These are phyloP conservation scores for Poecilia wingei DNA, from an alignment of 2,797 vertebrate species.

Conservation along the genomic window DNA sequence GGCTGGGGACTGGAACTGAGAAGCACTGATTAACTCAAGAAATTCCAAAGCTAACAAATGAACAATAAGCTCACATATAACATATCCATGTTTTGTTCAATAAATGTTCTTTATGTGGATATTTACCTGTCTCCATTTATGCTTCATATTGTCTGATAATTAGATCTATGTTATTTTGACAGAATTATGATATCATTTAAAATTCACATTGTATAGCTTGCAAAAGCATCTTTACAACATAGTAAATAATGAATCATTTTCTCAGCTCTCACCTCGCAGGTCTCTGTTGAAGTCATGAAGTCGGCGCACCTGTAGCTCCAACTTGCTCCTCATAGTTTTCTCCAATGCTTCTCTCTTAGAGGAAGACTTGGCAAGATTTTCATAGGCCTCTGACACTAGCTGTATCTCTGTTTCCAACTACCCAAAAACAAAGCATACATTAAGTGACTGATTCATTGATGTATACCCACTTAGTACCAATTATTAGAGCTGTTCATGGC, in stretches of 20 bases:
- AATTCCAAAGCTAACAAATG: neutral
- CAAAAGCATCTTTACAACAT: neutral
- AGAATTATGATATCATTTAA: neutral
- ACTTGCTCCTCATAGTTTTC: slow-evolving; percentile 98
- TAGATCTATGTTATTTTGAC: neutral
- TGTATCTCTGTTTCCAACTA: slow-evolving; percentile 98
- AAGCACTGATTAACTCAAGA: neutral
- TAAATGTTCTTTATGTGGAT: neutral
- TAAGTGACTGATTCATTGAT: neutral
- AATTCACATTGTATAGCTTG: neutral
- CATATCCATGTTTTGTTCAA: neutral
- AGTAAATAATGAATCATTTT: neutral
- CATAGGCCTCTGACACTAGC: slow-evolving; percentile 95
- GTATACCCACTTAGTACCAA: neutral
- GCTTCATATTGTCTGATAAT: neutral
- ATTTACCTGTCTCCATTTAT: neutral
- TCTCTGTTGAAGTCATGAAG: slow-evolving; percentile 98
- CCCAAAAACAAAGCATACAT: neutral
- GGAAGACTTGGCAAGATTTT: slow-evolving; percentile 96
- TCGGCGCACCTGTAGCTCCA: slow-evolving; percentile 95
- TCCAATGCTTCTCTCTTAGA: slow-evolving; percentile 94
- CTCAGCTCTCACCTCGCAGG: slow-evolving; percentile 87
- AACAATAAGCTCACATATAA: neutral
- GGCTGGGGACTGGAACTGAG: no score
- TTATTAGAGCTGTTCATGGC: neutral